phyloP scores from a whole-genome alignment of 2,113 vertebrate genomes.

The Ia io region DNA sequence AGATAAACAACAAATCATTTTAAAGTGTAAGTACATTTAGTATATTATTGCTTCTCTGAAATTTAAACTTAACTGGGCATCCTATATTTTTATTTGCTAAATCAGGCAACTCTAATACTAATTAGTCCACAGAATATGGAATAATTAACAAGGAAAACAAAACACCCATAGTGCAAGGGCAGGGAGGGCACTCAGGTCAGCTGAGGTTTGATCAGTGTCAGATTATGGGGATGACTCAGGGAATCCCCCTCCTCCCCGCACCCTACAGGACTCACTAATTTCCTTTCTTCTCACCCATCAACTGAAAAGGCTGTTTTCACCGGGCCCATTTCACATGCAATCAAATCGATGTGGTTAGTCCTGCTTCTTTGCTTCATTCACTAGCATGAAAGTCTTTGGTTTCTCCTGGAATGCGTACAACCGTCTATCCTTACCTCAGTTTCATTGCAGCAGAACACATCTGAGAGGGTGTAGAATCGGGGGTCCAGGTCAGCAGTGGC shows the following conservation, averaged over 20 bases:
- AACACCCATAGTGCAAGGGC: background rate
- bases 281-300: background rate
- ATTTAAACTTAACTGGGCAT: background rate
- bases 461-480: slow-evolving; percentile 90
- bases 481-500: slow-evolving; percentile 90
- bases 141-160: slow-evolving; percentile 35
- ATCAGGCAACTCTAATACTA: slow-evolving; percentile 9
- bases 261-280: background rate
- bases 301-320: slow-evolving; percentile 13
- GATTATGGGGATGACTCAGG: background rate
- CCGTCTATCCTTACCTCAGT: slow-evolving; percentile 87
- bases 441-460: slow-evolving; percentile 98
- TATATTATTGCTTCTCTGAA: background rate
- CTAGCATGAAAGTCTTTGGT: slow-evolving; percentile 26
- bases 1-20: background rate
- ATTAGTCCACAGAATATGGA: background rate
- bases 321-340: background rate
- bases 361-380: background rate
- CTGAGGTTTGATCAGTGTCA: background rate
- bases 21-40: background rate
- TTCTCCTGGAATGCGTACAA: background rate
- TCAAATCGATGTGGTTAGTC: background rate
- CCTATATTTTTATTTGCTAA: slow-evolving; percentile 37
- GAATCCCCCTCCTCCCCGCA: background rate
- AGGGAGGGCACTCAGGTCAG: background rate